Conservation (phyloP, 2,888 invertebrate species). For the Schrankia costaestrigalis region DNA sequence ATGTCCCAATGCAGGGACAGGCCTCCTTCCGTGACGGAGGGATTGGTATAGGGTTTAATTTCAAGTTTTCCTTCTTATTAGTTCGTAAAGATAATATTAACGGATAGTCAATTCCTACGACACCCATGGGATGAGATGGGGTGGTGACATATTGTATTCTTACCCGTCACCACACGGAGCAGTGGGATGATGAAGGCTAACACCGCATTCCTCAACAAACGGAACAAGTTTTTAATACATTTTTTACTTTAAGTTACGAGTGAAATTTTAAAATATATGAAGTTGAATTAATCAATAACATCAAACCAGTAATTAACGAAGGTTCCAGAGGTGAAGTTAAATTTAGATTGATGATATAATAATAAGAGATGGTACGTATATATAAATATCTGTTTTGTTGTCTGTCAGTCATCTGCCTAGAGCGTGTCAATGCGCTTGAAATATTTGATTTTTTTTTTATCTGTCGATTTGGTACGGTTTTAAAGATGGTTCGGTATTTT, state of each 20-base stretch:
- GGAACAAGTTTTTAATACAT: too few relatives aligned
- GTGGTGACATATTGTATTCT: too few relatives aligned
- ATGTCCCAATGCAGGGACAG: too few relatives aligned
- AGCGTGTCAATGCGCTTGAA: conserved; percentile 20
- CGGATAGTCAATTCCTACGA: too few relatives aligned
- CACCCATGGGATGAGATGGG: too few relatives aligned
- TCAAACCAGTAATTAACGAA: conserved; percentile 43
- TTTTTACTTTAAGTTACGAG: background rate
- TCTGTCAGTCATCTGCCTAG: conserved; percentile 33
- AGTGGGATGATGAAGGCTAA: too few relatives aligned
- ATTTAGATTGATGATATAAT: conserved; percentile 65
- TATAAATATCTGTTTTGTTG: conserved; percentile 41
- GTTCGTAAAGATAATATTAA: too few relatives aligned
- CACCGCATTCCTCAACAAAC: too few relatives aligned
- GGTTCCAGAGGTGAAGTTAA: conserved; percentile 32
- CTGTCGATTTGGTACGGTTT: conserved; percentile 7
- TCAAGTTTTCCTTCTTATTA: too few relatives aligned
- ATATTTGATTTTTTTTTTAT: conserved; percentile 7
- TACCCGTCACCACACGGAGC: too few relatives aligned
- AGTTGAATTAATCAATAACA: conserved; percentile 46
- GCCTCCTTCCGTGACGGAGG: too few relatives aligned
- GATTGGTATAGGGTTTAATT: too few relatives aligned
- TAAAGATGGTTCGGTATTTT: background rate
- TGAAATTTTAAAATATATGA: conserved; percentile 5
- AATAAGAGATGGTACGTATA: conserved; percentile 45